Evolutionary conservation across 2,113 vertebrate genomes (phyloP).

Genomic region (Alexandromys fortis): DNA sequence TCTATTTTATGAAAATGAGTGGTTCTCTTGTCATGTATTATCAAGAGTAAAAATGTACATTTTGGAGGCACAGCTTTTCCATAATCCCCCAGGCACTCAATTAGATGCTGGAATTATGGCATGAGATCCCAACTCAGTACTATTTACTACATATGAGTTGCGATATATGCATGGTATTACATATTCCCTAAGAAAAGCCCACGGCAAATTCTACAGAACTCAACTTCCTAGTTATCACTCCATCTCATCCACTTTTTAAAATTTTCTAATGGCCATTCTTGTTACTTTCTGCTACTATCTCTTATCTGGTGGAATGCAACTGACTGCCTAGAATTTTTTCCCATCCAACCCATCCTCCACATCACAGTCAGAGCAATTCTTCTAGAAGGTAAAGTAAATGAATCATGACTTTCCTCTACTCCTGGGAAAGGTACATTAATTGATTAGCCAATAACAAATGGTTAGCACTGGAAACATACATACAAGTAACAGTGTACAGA

Average conservation of each 20-base stretch:
- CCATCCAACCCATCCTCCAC: not conserved
- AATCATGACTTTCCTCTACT: constrained; percentile 7
- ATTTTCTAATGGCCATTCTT: not conserved
- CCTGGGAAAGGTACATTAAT: not conserved
- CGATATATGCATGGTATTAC: not conserved
- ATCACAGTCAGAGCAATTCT: not conserved
- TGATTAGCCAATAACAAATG: not conserved
- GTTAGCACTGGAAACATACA: not conserved
- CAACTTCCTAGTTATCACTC: not conserved
- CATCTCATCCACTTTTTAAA: not conserved
- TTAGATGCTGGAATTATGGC: constrained; percentile 35
- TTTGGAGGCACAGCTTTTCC: not conserved
- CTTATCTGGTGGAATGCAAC: not conserved
- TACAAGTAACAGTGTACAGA: not conserved
- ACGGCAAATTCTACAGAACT: not conserved
- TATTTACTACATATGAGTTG: not conserved
- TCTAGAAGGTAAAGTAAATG: constrained; percentile 26
- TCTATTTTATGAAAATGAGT: constrained; percentile 30
- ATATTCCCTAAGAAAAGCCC: constrained; percentile 18
- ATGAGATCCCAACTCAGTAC: not conserved
- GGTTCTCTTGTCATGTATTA: not conserved
- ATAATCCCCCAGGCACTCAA: not conserved
- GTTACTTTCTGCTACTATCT: not conserved
- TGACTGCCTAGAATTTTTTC: not conserved
- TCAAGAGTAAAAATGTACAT: constrained; percentile 13